A percentile compares a stretch with the other conserved stretches of the same genome.
phyloP scores from a whole-genome alignment of 1,140 invertebrate species.

The Papilio aristodemus region DNA sequence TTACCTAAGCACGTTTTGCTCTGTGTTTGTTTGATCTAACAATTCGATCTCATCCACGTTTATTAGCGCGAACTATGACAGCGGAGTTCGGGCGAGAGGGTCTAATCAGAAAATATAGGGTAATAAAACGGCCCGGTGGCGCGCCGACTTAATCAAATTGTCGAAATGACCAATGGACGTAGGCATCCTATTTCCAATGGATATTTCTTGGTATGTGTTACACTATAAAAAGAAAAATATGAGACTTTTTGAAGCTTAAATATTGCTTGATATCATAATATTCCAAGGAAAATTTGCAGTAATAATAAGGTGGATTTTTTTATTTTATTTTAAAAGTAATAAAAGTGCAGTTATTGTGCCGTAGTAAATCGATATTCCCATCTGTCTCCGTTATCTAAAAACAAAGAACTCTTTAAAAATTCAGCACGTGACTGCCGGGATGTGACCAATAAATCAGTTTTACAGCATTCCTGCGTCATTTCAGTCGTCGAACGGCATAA shows the following conservation, averaged over 20 bases:
- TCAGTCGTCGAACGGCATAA: slow-evolving; percentile 79
- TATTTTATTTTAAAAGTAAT: no score
- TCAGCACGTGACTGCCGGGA: slow-evolving; percentile 74
- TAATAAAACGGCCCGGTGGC: slow-evolving; percentile 67
- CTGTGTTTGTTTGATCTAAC: slow-evolving; percentile 37
- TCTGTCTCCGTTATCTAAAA: slow-evolving; percentile 52
- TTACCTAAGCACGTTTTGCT: not conserved
- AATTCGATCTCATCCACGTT: slow-evolving; percentile 44
- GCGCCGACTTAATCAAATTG: slow-evolving; percentile 71
- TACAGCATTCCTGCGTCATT: slow-evolving; percentile 79
- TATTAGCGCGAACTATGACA: slow-evolving; percentile 45
- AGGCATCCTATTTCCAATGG: slow-evolving; percentile 43
- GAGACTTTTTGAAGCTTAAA: no score
- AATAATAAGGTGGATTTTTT: no score
- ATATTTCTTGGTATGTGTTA: not conserved
- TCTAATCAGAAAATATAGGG: slow-evolving; percentile 77
- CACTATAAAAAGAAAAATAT: not conserved
- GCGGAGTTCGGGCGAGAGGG: slow-evolving; percentile 47
- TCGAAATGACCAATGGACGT: slow-evolving; percentile 58
- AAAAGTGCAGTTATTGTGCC: no score
- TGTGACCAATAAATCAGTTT: slow-evolving; percentile 79
- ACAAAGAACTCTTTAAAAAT: slow-evolving; percentile 77
- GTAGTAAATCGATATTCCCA: slow-evolving; percentile 28
- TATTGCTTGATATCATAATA: no score
- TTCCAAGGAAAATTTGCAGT: no score